Base-by-base conservation (phyloP, 2,113 vertebrate species). In the Coregonus clupeaformis region DNA sequence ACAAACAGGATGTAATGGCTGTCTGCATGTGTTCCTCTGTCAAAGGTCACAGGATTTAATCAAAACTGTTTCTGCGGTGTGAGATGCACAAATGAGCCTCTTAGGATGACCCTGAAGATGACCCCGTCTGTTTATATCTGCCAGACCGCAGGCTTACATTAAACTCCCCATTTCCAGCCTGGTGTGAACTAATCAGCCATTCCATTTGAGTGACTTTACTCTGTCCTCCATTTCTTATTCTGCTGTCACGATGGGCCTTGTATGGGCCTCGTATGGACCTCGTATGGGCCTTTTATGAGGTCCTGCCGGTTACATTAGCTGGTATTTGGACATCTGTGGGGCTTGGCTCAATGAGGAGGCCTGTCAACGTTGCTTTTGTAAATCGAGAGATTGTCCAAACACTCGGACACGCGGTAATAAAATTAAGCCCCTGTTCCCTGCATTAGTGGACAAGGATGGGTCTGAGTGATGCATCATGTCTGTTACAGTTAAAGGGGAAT, bases 1-100 rank as follows among this genome's bases (percentile, higher is more conserved):
- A 45, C 78, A 86, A 88, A 88, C 87, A 88, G 89, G 87, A 89
- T 78, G 85, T 75, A 73, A 11, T 3, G 68, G 76, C 79, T 73
- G 81, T 88, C 90, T 92, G 92, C 92, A 94, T 92, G 95, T 94
- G 87, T 90, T 89, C 84, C 89, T 83, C 82, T 79, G 93, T 90
- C 92, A 94, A 90, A 87, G 94, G 94, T 93, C 92, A 16, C 91
- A 88, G 80, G 87, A 98, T 98, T 98, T 95, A 94, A 97, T 98
- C 96, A 97, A 94, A 90, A 94, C 90, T 96, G 95, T 96, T 98
- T 97, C 95, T 93, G 92, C 94, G 95, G 94, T 3, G 79, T 89
- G 93, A 88, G 94, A 94, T 95, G 95, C 90, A 95, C 94, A 94
- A 82, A 94, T 92, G 91, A 95, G 91, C 93, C 93, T 93, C 93